These are phyloP conservation scores for Protobothrops flavoviridis DNA, from an alignment of 2,113 vertebrate species.

Conservation along the genomic window DNA sequence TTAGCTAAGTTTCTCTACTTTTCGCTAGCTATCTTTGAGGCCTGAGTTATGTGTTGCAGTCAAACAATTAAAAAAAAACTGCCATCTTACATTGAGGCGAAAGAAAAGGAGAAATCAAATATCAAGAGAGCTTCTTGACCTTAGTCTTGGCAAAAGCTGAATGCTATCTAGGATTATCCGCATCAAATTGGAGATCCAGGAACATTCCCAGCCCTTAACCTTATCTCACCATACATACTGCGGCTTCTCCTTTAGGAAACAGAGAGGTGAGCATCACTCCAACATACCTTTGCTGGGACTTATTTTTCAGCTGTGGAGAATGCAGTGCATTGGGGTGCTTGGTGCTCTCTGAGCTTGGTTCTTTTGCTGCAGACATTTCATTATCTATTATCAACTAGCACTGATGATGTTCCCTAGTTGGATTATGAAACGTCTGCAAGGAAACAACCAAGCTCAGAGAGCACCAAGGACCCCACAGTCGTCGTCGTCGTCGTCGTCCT, in stretches of 20 bases:
- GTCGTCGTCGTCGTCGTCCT: too few species aligned
- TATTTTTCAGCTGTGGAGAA: neutral
- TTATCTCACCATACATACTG: fast-evolving
- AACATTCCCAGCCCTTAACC: neutral
- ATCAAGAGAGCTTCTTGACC: neutral
- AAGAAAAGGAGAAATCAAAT: neutral
- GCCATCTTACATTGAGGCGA: neutral
- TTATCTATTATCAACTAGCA: too few species aligned
- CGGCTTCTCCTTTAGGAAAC: neutral
- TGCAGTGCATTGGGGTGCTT: neutral
- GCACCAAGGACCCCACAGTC: neutral
- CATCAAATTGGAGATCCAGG: neutral
- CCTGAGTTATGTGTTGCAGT: neutral
- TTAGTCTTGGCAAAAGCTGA: neutral
- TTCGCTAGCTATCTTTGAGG: neutral
- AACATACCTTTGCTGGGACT: neutral
- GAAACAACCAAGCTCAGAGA: neutral
- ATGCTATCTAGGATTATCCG: neutral
- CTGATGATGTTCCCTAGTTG: too few species aligned
- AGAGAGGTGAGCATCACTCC: neutral
- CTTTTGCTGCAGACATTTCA: too few species aligned
- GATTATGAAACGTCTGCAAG: too few species aligned
- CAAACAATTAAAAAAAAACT: neutral
- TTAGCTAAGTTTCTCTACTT: neutral
- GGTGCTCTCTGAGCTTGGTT: too few species aligned